Base-by-base conservation (phyloP, 2,113 vertebrate species). In the Cephalopterus ornatus region DNA sequence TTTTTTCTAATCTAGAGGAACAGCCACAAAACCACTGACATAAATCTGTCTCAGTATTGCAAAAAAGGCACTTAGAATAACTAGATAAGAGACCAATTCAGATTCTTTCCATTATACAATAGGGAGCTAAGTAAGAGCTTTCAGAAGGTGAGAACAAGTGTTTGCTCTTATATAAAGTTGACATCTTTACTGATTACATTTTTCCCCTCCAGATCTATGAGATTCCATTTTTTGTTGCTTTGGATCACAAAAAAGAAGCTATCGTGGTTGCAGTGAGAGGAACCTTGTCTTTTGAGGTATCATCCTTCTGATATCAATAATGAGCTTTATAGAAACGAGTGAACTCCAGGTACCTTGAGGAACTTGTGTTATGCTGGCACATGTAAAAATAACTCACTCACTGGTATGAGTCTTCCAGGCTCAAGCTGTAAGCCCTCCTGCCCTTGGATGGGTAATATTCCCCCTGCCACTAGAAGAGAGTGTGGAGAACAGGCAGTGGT, bases 241-340 rank as follows among this genome's bases (percentile, higher is more conserved):
- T 99, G 97, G 99, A 99, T 97, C 99, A 99, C 95, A 98, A 98
- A 97, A 99, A 98, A 49, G 99, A 99, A 93, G 98, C 99, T 1
- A 97, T 99, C 24, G 98, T 99, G 84, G 99, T 99, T 17, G 98
- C 99, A 15, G 98, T 99, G 88, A 98, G 99, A 97, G 99, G 99
- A 93, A 99, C 99, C 7, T 98, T 99, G 96, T 99, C 99, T 17
- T 98, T 99, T 20, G 98, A 98, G 99, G 99, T 99, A 93, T 95
- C 85, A 16, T 66, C 14, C 16, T 8, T 78, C 33, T 35, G 9
- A 6, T 55, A 9, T 4, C 27, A 49, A 12, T 70, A 62, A 68
- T 46, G 12, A 53, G 11, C 56, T 96, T 44, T 82, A 30, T 35
- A 65, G 65, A 92, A 81, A 37, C 21, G 32, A 42, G 14, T 67